A percentile compares a stretch with the other conserved stretches of the same genome.
phyloP scores from a whole-genome alignment of 2,888 invertebrate species.

The Sinopyrophorus schimmeli region DNA sequence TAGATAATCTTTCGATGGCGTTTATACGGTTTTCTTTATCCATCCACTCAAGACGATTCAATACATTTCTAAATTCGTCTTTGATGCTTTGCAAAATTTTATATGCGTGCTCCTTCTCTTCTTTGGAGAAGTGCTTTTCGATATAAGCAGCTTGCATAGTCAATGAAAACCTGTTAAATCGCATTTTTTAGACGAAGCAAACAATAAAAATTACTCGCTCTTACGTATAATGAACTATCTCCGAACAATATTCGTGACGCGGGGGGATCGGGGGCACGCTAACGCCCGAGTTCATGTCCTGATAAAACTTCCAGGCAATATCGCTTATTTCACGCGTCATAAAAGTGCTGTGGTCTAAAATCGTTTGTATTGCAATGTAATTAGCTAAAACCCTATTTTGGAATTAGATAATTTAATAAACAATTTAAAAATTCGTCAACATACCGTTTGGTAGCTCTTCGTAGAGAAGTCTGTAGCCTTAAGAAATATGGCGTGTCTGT shows the following conservation, averaged over 20 bases:
- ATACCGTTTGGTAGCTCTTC: constrained; percentile 47
- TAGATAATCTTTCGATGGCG: constrained; percentile 44
- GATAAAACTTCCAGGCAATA: constrained; percentile 39
- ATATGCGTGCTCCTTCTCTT: constrained; percentile 40
- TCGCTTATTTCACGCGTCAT: constrained; percentile 43
- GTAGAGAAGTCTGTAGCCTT: constrained; percentile 42
- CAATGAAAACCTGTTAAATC: constrained; percentile 26
- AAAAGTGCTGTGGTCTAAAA: constrained; percentile 45
- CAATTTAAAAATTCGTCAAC: constrained; percentile 20
- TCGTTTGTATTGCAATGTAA: constrained; percentile 48
- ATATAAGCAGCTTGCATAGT: constrained; percentile 44
- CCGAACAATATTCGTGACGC: constrained; percentile 30
- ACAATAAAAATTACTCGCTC: neutral
- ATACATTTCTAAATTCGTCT: constrained; percentile 44
- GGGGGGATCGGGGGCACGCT: constrained; percentile 15
- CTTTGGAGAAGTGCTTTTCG: constrained; percentile 45
- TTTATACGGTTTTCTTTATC: constrained; percentile 46
- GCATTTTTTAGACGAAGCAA: neutral
- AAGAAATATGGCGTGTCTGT: constrained; percentile 45
- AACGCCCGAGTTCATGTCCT: constrained; percentile 4
- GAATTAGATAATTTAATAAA: no score
- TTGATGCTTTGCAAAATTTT: constrained; percentile 49
- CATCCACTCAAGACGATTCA: constrained; percentile 48
- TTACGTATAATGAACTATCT: constrained; percentile 31
- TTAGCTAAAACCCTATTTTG: constrained; percentile 50